phyloP scores from a whole-genome alignment of 2,113 vertebrate species.

The Ammodramus savannarum region DNA sequence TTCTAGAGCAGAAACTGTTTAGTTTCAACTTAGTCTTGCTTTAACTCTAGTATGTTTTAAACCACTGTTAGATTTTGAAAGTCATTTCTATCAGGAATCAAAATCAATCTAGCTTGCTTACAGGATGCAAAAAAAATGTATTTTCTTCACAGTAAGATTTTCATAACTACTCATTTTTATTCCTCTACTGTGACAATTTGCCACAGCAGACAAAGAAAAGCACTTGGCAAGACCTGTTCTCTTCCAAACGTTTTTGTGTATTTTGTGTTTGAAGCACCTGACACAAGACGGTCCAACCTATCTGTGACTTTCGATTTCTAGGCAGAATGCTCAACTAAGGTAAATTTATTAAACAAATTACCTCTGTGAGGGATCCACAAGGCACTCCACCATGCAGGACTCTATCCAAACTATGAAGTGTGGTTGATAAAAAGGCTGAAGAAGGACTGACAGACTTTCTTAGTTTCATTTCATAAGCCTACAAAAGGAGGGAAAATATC shows the following conservation, averaged over 20 bases:
- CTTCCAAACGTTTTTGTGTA: not conserved
- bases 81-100: not conserved
- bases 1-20: not conserved
- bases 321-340: not conserved
- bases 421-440: constrained; percentile 73
- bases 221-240: not conserved
- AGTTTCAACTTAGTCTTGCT: not conserved
- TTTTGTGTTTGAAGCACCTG: not conserved
- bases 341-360: constrained; percentile 20
- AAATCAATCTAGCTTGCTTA: not conserved
- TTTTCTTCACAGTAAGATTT: not conserved
- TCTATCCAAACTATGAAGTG: constrained; percentile 70
- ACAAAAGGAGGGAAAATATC: not conserved
- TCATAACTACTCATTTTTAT: not conserved
- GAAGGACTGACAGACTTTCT: constrained; percentile 36
- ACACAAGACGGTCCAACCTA: not conserved
- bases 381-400: constrained; percentile 77
- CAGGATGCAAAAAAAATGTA: accelerated
- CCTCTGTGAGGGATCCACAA: constrained; percentile 83
- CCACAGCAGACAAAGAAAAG: not conserved
- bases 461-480: constrained; percentile 77
- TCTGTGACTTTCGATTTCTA: not conserved
- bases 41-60: not conserved
- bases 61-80: not conserved
- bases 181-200: not conserved